These are phyloP conservation scores for Antechinus flavipes DNA, from an alignment of 2,113 vertebrate genomes.

Conservation along the genomic window DNA sequence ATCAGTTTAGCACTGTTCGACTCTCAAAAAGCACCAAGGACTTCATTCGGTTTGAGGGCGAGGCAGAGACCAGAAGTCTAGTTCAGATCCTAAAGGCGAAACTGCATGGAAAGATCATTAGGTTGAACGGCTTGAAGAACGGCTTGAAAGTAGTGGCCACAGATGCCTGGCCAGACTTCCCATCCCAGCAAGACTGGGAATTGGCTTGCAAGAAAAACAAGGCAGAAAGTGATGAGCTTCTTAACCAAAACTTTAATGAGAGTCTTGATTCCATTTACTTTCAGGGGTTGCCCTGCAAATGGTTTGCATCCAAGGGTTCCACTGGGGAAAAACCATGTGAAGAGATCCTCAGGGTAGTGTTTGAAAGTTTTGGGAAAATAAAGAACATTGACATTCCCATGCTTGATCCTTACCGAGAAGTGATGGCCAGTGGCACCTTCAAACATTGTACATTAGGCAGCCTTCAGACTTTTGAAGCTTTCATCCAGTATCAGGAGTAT, in stretches of 20 bases:
- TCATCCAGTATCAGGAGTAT: slow-evolving; percentile 82
- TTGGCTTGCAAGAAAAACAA: slow-evolving; percentile 61
- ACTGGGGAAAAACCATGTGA: slow-evolving; percentile 81
- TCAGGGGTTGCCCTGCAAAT: slow-evolving; percentile 84
- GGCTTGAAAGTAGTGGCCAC: slow-evolving; percentile 77
- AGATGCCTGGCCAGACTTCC: slow-evolving; percentile 61
- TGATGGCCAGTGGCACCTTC: slow-evolving; percentile 71
- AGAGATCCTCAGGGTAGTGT: slow-evolving; percentile 81
- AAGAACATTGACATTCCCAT: slow-evolving; percentile 84
- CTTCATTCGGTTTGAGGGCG: slow-evolving; percentile 83
- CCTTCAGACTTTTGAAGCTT: slow-evolving; percentile 84
- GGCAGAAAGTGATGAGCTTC: slow-evolving; percentile 19
- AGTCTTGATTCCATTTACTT: slow-evolving; percentile 78
- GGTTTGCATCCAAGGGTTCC: slow-evolving; percentile 81
- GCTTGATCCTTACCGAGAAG: slow-evolving; percentile 85
- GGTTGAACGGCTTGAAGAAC: slow-evolving; percentile 78
- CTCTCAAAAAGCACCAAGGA: slow-evolving; percentile 81
- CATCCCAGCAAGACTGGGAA: slow-evolving; percentile 73
- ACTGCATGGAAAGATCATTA: slow-evolving; percentile 81
- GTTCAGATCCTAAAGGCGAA: slow-evolving; percentile 80
- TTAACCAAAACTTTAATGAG: slow-evolving; percentile 60
- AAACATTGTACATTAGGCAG: slow-evolving; percentile 73
- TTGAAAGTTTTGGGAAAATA: slow-evolving; percentile 83
- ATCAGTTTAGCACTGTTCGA: slow-evolving; percentile 82
- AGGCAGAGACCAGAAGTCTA: slow-evolving; percentile 81